phyloP scores from a whole-genome alignment of 2,113 vertebrate species.

The Coturnix japonica region DNA sequence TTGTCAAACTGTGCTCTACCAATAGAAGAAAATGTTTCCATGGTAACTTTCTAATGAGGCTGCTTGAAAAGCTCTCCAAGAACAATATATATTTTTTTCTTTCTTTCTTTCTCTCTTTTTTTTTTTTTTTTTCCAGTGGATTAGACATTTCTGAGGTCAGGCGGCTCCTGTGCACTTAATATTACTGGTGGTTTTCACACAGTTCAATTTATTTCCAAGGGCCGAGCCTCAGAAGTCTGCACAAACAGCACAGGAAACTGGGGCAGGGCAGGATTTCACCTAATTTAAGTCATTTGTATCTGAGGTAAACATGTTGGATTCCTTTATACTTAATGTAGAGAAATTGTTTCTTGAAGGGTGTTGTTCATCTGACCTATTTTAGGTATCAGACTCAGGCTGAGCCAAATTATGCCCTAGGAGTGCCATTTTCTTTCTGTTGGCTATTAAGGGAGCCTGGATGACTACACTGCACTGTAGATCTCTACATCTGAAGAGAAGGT shows the following conservation, averaged over 20 bases:
- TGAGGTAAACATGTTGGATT: neutral
- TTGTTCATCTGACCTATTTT: neutral
- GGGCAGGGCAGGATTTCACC: neutral
- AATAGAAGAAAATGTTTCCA: neutral
- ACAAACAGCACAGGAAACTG: neutral
- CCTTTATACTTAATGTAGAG: neutral
- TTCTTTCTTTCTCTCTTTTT: neutral
- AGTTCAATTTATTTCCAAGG: neutral
- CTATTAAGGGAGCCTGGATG: neutral
- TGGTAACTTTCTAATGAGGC: slow-evolving; percentile 12
- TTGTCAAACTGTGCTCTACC: neutral
- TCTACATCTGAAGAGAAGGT: neutral
- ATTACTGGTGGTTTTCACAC: neutral
- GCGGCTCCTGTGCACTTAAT: neutral
- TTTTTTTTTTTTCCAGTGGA: neutral
- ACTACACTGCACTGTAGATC: rapidly evolving
- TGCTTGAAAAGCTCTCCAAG: neutral
- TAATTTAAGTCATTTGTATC: neutral
- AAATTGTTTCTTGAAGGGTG: neutral
- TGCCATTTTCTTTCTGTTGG: neutral
- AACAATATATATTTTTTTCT: neutral
- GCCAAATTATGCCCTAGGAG: neutral
- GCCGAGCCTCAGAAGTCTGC: neutral
- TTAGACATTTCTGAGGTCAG: neutral
- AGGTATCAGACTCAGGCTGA: neutral